These are phyloP conservation scores for Lysandra coridon DNA, from an alignment of 2,888 invertebrate species.

Conservation along the genomic window DNA sequence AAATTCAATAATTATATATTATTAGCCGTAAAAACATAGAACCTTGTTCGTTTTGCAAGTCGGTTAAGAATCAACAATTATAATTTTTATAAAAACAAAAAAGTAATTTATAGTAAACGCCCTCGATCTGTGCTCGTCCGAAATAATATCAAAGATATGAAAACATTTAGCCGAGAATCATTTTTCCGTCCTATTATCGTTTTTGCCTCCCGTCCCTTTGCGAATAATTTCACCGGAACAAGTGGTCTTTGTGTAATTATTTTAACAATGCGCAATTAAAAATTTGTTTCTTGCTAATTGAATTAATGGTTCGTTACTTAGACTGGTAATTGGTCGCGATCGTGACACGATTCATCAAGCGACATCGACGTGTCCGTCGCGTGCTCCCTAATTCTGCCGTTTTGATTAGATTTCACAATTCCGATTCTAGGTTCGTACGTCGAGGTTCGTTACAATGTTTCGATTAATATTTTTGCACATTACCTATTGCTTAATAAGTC, in stretches of 20 bases:
- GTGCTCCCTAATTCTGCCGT: not conserved
- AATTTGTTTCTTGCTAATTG: slow-evolving; percentile 35
- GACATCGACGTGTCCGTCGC: slow-evolving; percentile 2
- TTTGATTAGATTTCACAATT: not conserved
- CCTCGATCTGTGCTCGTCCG: not conserved
- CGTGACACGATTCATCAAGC: slow-evolving; percentile 35
- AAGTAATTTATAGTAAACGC: not conserved
- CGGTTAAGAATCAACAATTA: not conserved
- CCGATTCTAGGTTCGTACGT: not conserved
- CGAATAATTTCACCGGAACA: slow-evolving; percentile 31
- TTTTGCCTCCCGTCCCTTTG: slow-evolving; percentile 27
- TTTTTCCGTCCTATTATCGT: slow-evolving; percentile 25
- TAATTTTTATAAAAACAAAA: not conserved
- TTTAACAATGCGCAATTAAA: slow-evolving; percentile 36
- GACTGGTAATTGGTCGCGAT: slow-evolving; percentile 34
- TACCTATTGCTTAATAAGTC: not conserved
- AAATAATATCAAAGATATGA: slow-evolving; percentile 10
- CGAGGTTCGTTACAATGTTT: not conserved
- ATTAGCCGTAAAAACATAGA: too few relatives aligned
- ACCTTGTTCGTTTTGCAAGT: too few relatives aligned
- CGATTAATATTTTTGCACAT: not conserved
- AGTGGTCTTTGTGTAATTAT: slow-evolving; percentile 30
- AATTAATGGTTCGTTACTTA: slow-evolving; percentile 31
- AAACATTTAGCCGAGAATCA: slow-evolving; percentile 27
- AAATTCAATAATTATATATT: too few relatives aligned